phyloP scores from a whole-genome alignment of 1,140 invertebrate genomes.

The Nixonia krombeini region DNA sequence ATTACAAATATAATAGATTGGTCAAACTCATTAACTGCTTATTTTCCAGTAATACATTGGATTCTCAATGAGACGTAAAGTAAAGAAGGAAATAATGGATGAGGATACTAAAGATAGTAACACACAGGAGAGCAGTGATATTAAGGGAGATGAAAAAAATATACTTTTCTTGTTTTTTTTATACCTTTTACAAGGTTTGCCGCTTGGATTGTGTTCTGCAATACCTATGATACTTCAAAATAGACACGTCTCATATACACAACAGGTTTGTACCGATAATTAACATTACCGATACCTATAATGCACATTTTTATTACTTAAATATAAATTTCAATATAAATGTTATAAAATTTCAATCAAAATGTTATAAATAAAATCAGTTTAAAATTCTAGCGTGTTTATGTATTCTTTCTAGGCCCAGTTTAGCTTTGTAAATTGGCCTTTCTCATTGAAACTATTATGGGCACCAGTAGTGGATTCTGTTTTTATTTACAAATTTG shows the following conservation, averaged over 20 bases:
- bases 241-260: constrained; percentile 88
- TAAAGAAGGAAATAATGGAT: constrained; percentile 24
- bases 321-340: too few species aligned
- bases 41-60: too few species aligned
- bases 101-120: constrained; percentile 36
- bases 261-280: constrained; percentile 73
- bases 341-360: too few species aligned
- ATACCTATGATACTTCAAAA: constrained; percentile 97
- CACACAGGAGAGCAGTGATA: constrained; percentile 69
- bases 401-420: too few species aligned
- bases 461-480: constrained; percentile 99
- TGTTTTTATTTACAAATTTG: constrained; percentile 85
- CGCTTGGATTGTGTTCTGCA: constrained; percentile 91
- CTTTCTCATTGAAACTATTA: constrained; percentile 96
- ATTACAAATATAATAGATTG: background rate
- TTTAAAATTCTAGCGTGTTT: too few species aligned
- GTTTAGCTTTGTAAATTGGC: constrained; percentile 98
- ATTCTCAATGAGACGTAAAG: constrained; percentile 49
- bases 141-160: constrained; percentile 81
- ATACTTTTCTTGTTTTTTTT: constrained; percentile 91
- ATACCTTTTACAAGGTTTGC: constrained; percentile 96
- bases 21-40: background rate
- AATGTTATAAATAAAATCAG: too few species aligned
- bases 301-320: constrained; percentile 1
- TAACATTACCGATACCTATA: too few species aligned